Evolutionary conservation across 1,140 invertebrate species (phyloP), one percentile per base, ranked within the genome.

Genomic region (Prorops nasuta): DNA sequence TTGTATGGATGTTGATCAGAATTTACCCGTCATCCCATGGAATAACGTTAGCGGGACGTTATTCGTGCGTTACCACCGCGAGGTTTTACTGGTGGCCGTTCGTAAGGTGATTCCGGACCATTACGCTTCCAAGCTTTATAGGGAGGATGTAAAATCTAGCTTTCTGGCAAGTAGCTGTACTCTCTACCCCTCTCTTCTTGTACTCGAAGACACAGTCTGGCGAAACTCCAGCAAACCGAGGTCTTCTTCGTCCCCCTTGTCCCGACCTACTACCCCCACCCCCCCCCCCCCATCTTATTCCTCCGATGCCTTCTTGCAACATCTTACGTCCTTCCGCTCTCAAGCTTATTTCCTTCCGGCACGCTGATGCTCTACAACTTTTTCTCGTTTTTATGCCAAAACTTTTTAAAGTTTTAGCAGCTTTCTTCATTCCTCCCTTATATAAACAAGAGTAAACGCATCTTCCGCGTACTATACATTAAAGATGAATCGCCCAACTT

Each of bases 181-280:
- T 40, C 38, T 40, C 49, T 28, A 28, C 24, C 24, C 46, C 24
- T 28, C 24, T 4, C 10, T 28, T 28, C 24, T n/a, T n/a, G n/a
- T n/a, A 56, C 53, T 60, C 40, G 41, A 46, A 60, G 60, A 60
- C 60, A 35, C 45, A 56, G 22, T 45, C 45, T 60, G 58, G 58
- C 57, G 22, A 14, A 1, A 51, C 44, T 58, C 59, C 58, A 60
- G 35, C 39, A n/a, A n/a, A n/a, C n/a, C n/a, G n/a, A 18, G 38
- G 6, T 22, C 38, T 40, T 19, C 38, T 17, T 40, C 38, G 4
- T 22, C 12, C 15, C 17, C 17, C 17, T 40, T 18, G 17, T 1
- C 44, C 22, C n/a, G 6, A 49, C 44, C 35, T 44, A 49, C 37
- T 48, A 3, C 12, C 14, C 12, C 24, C 37, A 3, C 50, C 16